These are phyloP conservation scores for Myoxocephalus aenaeus DNA, from an alignment of 2,797 vertebrate species.

Conservation along the genomic window DNA sequence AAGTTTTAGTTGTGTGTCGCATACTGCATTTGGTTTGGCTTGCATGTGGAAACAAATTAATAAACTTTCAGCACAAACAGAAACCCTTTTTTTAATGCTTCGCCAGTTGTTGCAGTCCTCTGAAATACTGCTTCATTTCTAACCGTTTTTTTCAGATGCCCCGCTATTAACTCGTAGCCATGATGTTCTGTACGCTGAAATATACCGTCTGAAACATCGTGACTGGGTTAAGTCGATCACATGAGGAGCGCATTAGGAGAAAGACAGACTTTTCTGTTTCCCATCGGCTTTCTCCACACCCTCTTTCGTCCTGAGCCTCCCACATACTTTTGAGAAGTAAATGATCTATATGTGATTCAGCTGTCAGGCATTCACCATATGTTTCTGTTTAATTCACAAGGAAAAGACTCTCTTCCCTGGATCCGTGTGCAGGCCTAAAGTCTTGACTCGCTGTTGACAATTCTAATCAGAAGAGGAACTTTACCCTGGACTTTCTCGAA, in stretches of 20 bases:
- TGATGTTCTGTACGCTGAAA: background rate
- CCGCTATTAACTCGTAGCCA: background rate
- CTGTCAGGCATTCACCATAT: conserved; percentile 41
- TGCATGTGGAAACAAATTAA: background rate
- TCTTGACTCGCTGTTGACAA: background rate
- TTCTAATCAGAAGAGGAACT: conserved; percentile 21
- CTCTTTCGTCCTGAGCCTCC: conserved; percentile 9
- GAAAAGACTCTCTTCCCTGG: background rate
- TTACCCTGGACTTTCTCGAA: conserved; percentile 15
- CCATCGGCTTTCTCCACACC: background rate
- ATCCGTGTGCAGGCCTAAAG: conserved; percentile 9
- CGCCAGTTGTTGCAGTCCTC: background rate
- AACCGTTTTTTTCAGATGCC: background rate
- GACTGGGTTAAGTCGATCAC: background rate
- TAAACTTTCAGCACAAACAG: background rate
- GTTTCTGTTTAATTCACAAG: conserved; percentile 41
- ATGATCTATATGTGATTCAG: conserved; percentile 49
- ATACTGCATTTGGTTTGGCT: background rate
- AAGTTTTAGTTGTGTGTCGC: background rate
- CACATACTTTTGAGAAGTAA: conserved; percentile 29
- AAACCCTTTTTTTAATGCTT: background rate
- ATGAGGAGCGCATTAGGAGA: background rate
- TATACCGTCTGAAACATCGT: background rate
- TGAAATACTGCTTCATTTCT: background rate
- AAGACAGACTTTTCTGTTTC: background rate